Percentiles rank a stretch among this genome's conserved stretches.
These are phyloP conservation scores for Oeneis ivallda DNA, from an alignment of 2,888 invertebrate genomes.

Conservation along the genomic window DNA sequence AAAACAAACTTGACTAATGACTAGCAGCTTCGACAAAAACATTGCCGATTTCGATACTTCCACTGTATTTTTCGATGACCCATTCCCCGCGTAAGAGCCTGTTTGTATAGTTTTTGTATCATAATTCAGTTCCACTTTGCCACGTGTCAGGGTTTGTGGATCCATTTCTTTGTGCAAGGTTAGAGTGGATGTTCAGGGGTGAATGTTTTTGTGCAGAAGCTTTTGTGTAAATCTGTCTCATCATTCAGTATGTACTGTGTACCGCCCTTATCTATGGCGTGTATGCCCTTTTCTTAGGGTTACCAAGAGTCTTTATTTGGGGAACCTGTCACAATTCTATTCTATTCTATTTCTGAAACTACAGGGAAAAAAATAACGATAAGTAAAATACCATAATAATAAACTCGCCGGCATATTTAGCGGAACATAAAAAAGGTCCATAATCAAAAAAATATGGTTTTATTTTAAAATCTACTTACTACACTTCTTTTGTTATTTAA, in stretches of 20 bases:
- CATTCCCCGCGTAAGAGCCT: not conserved
- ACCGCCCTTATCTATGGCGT: not conserved
- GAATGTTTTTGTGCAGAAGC: slow-evolving; percentile 23
- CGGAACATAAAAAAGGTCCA: too few relatives aligned
- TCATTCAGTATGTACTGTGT: not conserved
- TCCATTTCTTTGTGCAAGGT: slow-evolving; percentile 27
- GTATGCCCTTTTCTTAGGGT: not conserved
- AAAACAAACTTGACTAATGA: not conserved
- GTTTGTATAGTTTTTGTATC: slow-evolving; percentile 8
- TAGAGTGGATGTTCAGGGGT: slow-evolving; percentile 26
- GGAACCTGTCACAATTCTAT: not conserved
- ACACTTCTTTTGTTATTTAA: too few relatives aligned
- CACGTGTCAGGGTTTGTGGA: slow-evolving; percentile 21
- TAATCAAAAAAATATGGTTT: too few relatives aligned
- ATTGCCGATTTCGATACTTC: not conserved
- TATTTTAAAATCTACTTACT: too few relatives aligned
- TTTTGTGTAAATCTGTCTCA: slow-evolving; percentile 15
- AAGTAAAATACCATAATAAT: too few relatives aligned
- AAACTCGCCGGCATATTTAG: too few relatives aligned
- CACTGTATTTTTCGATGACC: not conserved
- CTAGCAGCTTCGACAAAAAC: not conserved
- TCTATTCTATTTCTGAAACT: not conserved
- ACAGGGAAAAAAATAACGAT: not conserved
- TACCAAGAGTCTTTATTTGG: not conserved
- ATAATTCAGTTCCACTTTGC: slow-evolving; percentile 5